Conservation (phyloP, 2,797 vertebrate genomes). For the Salarias fasciatus region DNA sequence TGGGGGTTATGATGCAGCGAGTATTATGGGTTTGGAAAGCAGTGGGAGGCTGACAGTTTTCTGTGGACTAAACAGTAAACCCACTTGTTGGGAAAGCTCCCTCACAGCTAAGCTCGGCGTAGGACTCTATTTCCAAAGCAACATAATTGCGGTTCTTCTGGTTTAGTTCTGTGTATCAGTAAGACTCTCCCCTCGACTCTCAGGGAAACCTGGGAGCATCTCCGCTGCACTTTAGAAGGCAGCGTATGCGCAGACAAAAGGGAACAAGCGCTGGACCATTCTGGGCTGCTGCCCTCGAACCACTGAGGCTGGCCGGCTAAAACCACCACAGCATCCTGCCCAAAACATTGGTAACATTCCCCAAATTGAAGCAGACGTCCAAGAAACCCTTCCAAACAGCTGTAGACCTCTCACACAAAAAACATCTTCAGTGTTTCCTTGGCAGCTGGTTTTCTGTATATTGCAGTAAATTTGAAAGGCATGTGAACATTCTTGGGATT, state of each 20-base stretch:
- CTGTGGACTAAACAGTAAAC: constrained; percentile 69
- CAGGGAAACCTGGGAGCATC: constrained; percentile 56
- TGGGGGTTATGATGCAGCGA: constrained; percentile 40
- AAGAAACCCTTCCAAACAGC: constrained; percentile 55
- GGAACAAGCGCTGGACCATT: constrained; percentile 23
- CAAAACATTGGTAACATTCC: constrained; percentile 60
- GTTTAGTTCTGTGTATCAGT: constrained; percentile 63
- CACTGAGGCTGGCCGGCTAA: constrained; percentile 60
- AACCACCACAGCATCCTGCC: constrained; percentile 69
- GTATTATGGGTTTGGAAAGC: constrained; percentile 70
- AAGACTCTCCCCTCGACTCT: constrained; percentile 47
- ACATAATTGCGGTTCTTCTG: constrained; percentile 75
- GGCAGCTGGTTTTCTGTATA: constrained; percentile 33
- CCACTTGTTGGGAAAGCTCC: constrained; percentile 70
- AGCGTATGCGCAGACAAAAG: not conserved
- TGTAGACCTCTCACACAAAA: constrained; percentile 50
- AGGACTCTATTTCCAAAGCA: constrained; percentile 67
- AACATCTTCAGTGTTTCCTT: constrained; percentile 45
- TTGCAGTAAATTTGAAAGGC: constrained; percentile 27
- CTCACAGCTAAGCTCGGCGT: constrained; percentile 54
- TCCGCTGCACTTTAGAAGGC: constrained; percentile 7
- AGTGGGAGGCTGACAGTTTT: constrained; percentile 60
- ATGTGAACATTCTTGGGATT: constrained; percentile 14
- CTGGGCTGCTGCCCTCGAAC: constrained; percentile 54
- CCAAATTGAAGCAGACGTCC: constrained; percentile 51